Conservation (phyloP, 2,113 vertebrate species). For the Triplophysa rosa region DNA sequence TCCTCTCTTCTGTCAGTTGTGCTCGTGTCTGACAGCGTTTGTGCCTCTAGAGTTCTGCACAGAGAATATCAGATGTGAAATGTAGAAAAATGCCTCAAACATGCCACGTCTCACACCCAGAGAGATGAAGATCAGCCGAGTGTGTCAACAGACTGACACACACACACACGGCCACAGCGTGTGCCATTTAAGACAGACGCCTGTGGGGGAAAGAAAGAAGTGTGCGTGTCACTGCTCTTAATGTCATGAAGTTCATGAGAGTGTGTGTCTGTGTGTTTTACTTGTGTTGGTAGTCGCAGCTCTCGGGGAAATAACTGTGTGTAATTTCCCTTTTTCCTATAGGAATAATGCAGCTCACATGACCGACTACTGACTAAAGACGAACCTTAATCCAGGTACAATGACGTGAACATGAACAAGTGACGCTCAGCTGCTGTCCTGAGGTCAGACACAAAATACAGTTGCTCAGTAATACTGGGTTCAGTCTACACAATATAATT, state of each 20-base stretch:
- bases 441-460: no score
- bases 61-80: conserved; percentile 44
- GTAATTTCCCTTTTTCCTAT: conserved; percentile 8
- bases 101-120: conserved; percentile 13
- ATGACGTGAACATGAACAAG: no score
- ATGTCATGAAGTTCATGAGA: conserved; percentile 24
- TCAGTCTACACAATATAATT: no score
- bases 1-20: conserved; percentile 36
- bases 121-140: conserved; percentile 22
- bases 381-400: no score
- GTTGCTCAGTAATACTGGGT: no score
- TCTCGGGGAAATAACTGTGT: conserved; percentile 20
- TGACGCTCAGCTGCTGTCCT: no score
- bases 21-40: conserved; percentile 37
- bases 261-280: conserved; percentile 18
- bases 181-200: conserved; percentile 41
- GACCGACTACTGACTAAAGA: no score
- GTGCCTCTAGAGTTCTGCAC: conserved; percentile 38
- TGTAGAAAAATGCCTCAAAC: conserved; percentile 31
- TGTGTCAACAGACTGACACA: conserved; percentile 37
- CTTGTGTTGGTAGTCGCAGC: conserved; percentile 4
- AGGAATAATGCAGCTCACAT: not conserved
- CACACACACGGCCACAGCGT: not conserved
- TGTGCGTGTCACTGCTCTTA: conserved; percentile 22
- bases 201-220: not conserved